Percentiles rank a stretch among this genome's conserved stretches.
Conservation (phyloP, 64 coral and sea anemone genomes). For the Porites australiensis region DNA sequence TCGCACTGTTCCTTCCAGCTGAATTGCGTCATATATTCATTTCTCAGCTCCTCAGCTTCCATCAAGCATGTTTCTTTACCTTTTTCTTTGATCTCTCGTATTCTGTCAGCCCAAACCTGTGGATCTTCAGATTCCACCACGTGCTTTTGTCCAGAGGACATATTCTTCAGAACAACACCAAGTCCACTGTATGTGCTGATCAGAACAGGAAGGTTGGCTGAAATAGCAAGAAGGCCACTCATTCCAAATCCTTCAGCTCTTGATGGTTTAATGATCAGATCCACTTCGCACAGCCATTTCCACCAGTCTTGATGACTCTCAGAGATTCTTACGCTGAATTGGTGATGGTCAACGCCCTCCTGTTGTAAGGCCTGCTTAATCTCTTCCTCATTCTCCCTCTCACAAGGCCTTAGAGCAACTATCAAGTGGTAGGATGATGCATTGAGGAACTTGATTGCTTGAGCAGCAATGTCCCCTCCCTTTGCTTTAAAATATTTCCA, state of each 20-base stretch:
- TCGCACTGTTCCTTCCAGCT: conserved; percentile 13
- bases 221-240: conserved; percentile 40
- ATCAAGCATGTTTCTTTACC: background rate
- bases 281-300: background rate
- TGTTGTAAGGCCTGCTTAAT: background rate
- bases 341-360: background rate
- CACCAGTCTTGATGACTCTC: conserved; percentile 15
- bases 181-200: conserved; percentile 14
- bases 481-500: background rate
- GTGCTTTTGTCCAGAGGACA: background rate
- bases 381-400: background rate
- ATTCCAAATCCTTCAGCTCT: conserved; percentile 51
- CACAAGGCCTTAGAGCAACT: background rate
- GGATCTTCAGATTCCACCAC: conserved; percentile 14
- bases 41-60: conserved; percentile 13
- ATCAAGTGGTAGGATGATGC: background rate
- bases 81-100: background rate
- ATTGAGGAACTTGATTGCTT: conserved; percentile 20
- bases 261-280: conserved; percentile 39
- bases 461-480: conserved; percentile 30
- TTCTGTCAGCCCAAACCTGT: conserved; percentile 41
- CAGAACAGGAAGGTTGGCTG: conserved; percentile 27
- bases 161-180: background rate
- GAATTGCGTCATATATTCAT: background rate
- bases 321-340: background rate